Conservation (phyloP, 2,888 invertebrate genomes). For the Lasioglossum leucozonium region DNA sequence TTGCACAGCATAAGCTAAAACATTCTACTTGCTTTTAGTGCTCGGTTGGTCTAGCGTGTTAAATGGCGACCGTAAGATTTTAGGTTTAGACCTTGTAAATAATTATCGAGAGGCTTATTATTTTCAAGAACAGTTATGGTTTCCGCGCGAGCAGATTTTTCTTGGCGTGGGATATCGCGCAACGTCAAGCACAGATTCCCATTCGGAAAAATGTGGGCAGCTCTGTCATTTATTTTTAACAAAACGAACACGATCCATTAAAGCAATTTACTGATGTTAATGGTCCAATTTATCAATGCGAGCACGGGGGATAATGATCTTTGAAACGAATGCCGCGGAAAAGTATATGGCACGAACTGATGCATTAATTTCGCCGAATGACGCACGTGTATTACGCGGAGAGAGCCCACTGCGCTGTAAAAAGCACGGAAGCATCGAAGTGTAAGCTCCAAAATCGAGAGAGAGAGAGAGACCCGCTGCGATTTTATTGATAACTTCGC, state of each 20-base stretch:
- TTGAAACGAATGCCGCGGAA: slow-evolving; percentile 41
- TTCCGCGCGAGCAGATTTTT: not conserved
- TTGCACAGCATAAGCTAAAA: no score
- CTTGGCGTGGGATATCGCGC: not conserved
- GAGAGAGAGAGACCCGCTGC: not conserved
- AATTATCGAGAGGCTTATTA: not conserved
- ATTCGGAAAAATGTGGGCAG: slow-evolving; percentile 7
- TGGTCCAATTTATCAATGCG: slow-evolving; percentile 42
- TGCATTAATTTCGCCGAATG: slow-evolving; percentile 42
- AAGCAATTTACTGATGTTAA: slow-evolving; percentile 44
- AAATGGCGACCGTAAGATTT: no score
- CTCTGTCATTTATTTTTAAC: slow-evolving; percentile 22
- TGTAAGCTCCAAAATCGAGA: slow-evolving; percentile 24
- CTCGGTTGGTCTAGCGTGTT: no score
- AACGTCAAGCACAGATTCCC: not conserved
- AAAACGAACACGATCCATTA: slow-evolving; percentile 29
- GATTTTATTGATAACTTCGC: slow-evolving; percentile 12
- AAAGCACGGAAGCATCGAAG: slow-evolving; percentile 16
- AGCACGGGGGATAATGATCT: slow-evolving; percentile 31
- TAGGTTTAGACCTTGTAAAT: not conserved
- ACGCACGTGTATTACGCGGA: slow-evolving; percentile 23
- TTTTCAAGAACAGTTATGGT: not conserved
- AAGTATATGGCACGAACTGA: slow-evolving; percentile 44
- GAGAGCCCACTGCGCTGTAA: not conserved
- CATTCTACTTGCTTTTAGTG: no score